A percentile compares a stretch with the other conserved stretches of the same genome.
Conservation (phyloP, 2,113 vertebrate species). For the Nettapus auritus region DNA sequence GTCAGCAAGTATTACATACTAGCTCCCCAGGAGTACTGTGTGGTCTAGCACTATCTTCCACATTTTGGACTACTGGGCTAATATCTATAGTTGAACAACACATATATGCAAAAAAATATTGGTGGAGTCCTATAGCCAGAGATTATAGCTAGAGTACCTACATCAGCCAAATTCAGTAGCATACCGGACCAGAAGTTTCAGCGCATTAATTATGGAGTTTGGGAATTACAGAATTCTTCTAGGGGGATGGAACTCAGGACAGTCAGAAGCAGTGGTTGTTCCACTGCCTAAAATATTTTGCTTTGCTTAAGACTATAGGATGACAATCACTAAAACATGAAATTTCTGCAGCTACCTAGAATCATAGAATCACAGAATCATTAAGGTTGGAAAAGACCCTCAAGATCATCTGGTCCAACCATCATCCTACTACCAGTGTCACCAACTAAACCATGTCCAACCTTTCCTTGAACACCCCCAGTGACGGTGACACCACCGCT, state of each 20-base stretch:
- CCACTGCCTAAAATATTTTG: neutral
- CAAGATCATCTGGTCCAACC: too few species aligned
- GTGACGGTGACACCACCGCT: too few species aligned
- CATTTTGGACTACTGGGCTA: neutral
- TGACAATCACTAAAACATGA: neutral
- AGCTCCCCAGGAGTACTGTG: neutral
- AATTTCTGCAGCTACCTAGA: neutral
- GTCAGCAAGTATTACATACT: neutral
- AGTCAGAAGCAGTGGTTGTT: neutral
- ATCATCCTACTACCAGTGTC: too few species aligned
- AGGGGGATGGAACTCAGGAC: neutral
- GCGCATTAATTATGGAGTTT: neutral
- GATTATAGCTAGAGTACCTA: neutral
- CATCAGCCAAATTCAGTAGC: fast-evolving
- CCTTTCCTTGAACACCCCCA: too few species aligned
- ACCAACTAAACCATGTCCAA: too few species aligned
- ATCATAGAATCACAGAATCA: too few species aligned
- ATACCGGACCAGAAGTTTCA: neutral
- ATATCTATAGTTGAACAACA: neutral
- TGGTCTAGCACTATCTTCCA: neutral
- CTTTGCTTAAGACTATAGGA: neutral
- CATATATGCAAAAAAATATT: neutral
- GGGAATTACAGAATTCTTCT: neutral
- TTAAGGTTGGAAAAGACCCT: too few species aligned
- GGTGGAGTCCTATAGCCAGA: neutral